Evolutionary conservation across 2,113 vertebrate genomes (phyloP).

Genomic region (Lophotis ruficrista): DNA sequence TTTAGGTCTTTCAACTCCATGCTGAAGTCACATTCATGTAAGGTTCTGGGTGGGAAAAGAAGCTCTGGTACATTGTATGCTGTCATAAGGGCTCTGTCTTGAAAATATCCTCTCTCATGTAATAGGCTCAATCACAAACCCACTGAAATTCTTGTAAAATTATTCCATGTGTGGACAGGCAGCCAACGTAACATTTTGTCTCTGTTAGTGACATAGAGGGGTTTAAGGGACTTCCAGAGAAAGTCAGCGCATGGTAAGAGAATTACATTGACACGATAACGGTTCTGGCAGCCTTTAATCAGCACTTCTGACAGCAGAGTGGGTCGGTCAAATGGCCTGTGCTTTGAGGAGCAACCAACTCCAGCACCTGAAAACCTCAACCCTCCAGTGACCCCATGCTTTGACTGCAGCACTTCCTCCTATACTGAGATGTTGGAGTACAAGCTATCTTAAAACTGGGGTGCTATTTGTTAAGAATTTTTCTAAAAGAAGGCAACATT

Average conservation of each 20-base stretch:
- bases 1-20: neutral
- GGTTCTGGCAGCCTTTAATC: neutral
- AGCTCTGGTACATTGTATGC: neutral
- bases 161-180: neutral
- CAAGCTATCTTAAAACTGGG: neutral
- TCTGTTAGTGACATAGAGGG: neutral
- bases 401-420: neutral
- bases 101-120: neutral
- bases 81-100: neutral
- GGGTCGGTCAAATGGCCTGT: neutral
- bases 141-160: neutral
- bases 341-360: neutral
- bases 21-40: neutral
- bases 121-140: neutral
- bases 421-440: neutral
- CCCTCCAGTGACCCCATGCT: neutral
- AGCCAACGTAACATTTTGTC: accelerated
- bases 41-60: neutral
- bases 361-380: neutral
- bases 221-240: neutral
- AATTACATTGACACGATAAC: neutral
- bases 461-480: neutral
- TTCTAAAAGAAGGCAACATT: neutral
- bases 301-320: neutral
- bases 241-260: neutral